A percentile compares a stretch with the other conserved stretches of the same genome.
Evolutionary conservation across 2,797 vertebrate species (phyloP).

Genomic region (Urophycis tenuis): DNA sequence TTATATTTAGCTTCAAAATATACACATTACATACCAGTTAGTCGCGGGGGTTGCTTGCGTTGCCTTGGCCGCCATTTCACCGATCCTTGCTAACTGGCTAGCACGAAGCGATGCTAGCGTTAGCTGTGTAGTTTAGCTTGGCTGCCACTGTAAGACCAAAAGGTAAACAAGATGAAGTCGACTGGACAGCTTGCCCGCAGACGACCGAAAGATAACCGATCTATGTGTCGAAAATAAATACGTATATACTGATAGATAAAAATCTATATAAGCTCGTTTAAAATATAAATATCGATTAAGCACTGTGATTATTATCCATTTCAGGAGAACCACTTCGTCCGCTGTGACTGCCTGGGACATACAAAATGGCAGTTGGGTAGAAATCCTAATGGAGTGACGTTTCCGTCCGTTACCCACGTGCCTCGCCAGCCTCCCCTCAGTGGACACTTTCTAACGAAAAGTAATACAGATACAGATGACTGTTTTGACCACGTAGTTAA

Average conservation of each 20-base stretch:
- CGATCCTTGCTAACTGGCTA: slow-evolving; percentile 1
- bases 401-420: neutral
- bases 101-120: slow-evolving; percentile 39
- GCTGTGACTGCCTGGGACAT: slow-evolving; percentile 5
- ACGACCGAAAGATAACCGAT: neutral
- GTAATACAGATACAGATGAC: too few species aligned
- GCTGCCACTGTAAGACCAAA: neutral
- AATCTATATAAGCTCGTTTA: neutral
- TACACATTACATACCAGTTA: slow-evolving; percentile 64
- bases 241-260: neutral
- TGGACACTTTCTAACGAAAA: neutral
- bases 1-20: neutral
- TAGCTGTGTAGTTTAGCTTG: neutral
- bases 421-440: neutral
- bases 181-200: neutral
- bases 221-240: neutral
- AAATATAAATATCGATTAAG: neutral
- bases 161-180: slow-evolving; percentile 48
- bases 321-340: neutral
- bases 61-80: slow-evolving; percentile 78
- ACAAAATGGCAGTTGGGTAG: slow-evolving; percentile 64
- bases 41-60: slow-evolving; percentile 57
- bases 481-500: too few species aligned
- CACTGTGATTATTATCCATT: slow-evolving; percentile 1
- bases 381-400: slow-evolving; percentile 25